A percentile compares a stretch with the other conserved stretches of the same genome.
These are phyloP conservation scores for Laticauda colubrina DNA, from an alignment of 2,113 vertebrate genomes.

Conservation along the genomic window DNA sequence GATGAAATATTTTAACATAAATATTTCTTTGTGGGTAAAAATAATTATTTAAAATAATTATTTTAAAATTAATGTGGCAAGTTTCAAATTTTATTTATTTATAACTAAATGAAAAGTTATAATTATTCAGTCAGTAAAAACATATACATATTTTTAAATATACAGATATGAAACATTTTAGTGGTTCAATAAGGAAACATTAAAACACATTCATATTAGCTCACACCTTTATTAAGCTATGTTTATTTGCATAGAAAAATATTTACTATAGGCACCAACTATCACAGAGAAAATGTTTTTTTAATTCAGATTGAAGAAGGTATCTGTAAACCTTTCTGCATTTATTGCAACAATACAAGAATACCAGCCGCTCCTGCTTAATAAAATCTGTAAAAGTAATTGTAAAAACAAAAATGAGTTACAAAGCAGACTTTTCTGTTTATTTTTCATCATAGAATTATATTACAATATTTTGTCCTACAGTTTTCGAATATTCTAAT, in stretches of 20 bases:
- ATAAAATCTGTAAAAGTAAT: constrained; percentile 70
- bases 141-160: too few relatives aligned
- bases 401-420: constrained; percentile 70
- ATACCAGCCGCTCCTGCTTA: constrained; percentile 74
- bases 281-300: constrained; percentile 66
- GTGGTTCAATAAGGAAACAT: constrained; percentile 43
- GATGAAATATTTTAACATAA: constrained; percentile 29
- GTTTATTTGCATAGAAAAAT: constrained; percentile 76
- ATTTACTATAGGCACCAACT: constrained; percentile 65
- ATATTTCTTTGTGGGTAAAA: constrained; percentile 49
- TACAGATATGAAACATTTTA: constrained; percentile 20
- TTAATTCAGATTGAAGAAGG: constrained; percentile 73
- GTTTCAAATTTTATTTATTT: constrained; percentile 36
- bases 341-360: constrained; percentile 74
- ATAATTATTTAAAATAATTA: constrained; percentile 35
- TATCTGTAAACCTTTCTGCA: constrained; percentile 71
- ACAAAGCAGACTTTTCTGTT: constrained; percentile 61
- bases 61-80: constrained; percentile 44
- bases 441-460: constrained; percentile 56
- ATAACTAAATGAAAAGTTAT: constrained; percentile 38
- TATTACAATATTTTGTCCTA: constrained; percentile 64
- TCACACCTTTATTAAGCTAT: constrained; percentile 59
- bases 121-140: constrained; percentile 30
- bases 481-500: constrained; percentile 54
- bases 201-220: constrained; percentile 57